phyloP scores from a whole-genome alignment of 2,797 vertebrate species.

The Neolamprologus multifasciatus region DNA sequence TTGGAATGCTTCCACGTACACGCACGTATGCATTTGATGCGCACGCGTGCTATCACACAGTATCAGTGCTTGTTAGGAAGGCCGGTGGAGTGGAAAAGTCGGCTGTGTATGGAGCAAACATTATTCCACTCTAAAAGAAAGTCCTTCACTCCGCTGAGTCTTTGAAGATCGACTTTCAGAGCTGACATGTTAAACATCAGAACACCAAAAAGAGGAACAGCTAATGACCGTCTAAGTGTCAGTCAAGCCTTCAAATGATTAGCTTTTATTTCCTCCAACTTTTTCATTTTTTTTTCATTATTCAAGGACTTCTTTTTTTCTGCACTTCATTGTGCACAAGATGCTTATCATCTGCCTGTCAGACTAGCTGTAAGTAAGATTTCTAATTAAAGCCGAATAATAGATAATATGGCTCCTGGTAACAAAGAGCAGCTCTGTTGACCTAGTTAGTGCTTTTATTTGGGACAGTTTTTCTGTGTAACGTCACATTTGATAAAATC shows the following conservation, averaged over 20 bases:
- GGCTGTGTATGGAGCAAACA: constrained; percentile 11
- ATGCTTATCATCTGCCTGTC: constrained; percentile 21
- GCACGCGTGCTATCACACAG: neutral
- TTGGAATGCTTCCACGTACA: neutral
- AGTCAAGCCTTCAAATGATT: neutral
- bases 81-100: constrained; percentile 55
- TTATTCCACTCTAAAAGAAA: constrained; percentile 32
- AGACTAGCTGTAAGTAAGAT: constrained; percentile 5
- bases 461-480: constrained; percentile 1
- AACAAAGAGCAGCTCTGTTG: constrained; percentile 11
- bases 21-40: neutral
- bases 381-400: constrained; percentile 24
- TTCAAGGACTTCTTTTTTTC: neutral
- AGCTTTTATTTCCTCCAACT: neutral
- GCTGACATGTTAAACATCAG: constrained; percentile 23
- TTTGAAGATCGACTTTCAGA: constrained; percentile 35
- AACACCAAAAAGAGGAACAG: constrained; percentile 3
- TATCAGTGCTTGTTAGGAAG: constrained; percentile 51
- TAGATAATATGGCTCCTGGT: neutral
- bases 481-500: neutral
- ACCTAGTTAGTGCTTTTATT: constrained; percentile 17
- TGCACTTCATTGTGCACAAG: neutral
- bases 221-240: constrained; percentile 39
- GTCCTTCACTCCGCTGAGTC: constrained; percentile 46
- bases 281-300: neutral